Percentiles rank a stretch among this genome's conserved stretches.
Conservation (phyloP, 2,797 vertebrate species). For the Odontamblyopus lacepedii region DNA sequence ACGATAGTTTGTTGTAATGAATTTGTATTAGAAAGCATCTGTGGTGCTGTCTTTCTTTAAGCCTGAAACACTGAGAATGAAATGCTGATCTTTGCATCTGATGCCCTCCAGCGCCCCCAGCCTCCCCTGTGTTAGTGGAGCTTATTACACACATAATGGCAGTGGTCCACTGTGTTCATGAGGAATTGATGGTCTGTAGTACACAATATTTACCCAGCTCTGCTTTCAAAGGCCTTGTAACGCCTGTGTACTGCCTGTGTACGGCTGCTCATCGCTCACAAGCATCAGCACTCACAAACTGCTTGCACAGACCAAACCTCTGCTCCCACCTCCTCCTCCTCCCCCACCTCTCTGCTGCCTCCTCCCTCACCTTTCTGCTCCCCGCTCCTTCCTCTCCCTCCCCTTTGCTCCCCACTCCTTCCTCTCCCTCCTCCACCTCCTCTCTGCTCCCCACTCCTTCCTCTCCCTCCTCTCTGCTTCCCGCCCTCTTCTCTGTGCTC, state of each 20-base stretch:
- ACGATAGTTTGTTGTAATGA: no score
- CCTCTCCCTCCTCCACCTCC: no score
- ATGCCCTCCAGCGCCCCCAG: background rate
- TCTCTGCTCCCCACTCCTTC: background rate
- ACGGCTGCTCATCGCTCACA: conserved; percentile 38
- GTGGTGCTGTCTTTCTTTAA: background rate
- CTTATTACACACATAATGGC: conserved; percentile 41
- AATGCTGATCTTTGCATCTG: background rate
- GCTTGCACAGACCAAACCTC: conserved; percentile 44
- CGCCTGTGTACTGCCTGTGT: conserved; percentile 17
- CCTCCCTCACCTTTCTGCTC: no score
- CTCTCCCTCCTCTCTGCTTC: background rate
- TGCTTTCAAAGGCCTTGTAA: conserved; percentile 38
- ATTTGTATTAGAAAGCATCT: no score
- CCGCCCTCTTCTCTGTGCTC: background rate
- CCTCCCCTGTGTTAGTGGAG: conserved; percentile 1
- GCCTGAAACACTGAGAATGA: background rate
- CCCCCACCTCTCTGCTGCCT: no score
- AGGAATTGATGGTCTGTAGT: conserved; percentile 43
- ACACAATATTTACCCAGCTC: conserved; percentile 36
- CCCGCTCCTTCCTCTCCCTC: no score
- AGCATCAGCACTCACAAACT: conserved; percentile 58
- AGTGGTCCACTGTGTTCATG: conserved; percentile 17
- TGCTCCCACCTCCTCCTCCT: background rate
- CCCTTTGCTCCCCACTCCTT: no score